phyloP scores from a whole-genome alignment of 2,113 vertebrate species.

The Delphinapterus leucas region DNA sequence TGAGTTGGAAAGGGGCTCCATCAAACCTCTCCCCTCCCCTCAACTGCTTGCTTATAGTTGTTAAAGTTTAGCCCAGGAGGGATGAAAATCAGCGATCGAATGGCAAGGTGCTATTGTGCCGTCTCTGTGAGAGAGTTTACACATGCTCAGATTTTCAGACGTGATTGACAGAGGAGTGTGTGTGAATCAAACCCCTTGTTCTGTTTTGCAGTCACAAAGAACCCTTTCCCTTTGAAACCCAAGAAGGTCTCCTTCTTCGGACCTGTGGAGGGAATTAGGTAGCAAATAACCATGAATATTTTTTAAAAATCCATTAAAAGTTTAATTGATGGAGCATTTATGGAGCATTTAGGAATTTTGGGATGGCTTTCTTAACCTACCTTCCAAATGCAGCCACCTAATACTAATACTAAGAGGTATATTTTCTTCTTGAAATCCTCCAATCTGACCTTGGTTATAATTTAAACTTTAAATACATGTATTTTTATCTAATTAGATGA shows the following conservation, averaged over 20 bases:
- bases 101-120: conserved; percentile 14
- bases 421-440: conserved; percentile 11
- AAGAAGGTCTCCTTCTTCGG: conserved; percentile 51
- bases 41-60: conserved; percentile 24
- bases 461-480: conserved; percentile 45
- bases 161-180: conserved; percentile 57
- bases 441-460: conserved; percentile 4
- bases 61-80: conserved; percentile 48
- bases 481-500: conserved; percentile 38
- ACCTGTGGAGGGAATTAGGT: conserved; percentile 52
- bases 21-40: background rate
- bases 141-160: background rate
- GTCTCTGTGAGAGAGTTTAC: conserved; percentile 22
- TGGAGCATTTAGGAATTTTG: conserved; percentile 38
- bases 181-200: conserved; percentile 54
- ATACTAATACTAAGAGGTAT: background rate
- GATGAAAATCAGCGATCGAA: conserved; percentile 18
- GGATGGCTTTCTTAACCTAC: conserved; percentile 35
- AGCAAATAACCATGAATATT: conserved; percentile 61
- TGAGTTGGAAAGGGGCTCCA: background rate
- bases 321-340: conserved; percentile 48
- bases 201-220: conserved; percentile 34
- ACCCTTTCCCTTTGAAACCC: conserved; percentile 65
- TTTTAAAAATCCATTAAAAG: conserved; percentile 19
- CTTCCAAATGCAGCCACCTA: background rate